Evolutionary conservation across 2,113 vertebrate genomes (phyloP), one percentile per base, ranked within the genome.

Genomic region (Corvus hawaiiensis): DNA sequence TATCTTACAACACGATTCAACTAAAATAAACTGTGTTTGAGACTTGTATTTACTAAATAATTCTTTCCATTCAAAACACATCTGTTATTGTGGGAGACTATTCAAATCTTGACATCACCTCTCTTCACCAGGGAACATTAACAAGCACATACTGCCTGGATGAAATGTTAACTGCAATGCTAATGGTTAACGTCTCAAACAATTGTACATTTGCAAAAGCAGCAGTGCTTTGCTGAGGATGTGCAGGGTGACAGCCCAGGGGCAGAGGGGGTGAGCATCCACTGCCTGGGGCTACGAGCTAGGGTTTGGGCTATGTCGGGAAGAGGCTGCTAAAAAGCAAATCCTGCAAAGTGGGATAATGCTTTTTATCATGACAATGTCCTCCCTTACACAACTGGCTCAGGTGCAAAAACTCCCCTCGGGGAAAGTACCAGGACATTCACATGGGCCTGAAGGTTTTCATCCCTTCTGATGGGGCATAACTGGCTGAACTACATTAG

Each of bases 101-200:
- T 7, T 35, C 35, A 46, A 85, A 76, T 4, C 32, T 11, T 16
- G 64, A 46, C 67, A 41, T 28, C 7, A 27, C 15, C 33, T 78
- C 41, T 32, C 76, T 43, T 30, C 39, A 49, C 15, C 35, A 74
- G 9, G 21, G 35, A 93, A 44, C 9, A 13, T n/a, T 12, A 43
- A 30, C 5, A 19, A 67, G 26, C 22, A 41, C 1, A 2, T 1
- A n/a, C 6, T 18, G 12, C 27, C 28, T 2, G n/a, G 16, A 46
- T 16, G 12, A 54, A 46, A 52, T 16, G 48, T 24, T 54, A 69
- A 54, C 10, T 46, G 23, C 23, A 39, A 9, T 24, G 28, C 9
- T 54, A 69, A 52, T 69, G 33, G 33, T 8, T 44, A 52, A 54
- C 11, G 48, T 62, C 19, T 54, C 39, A 10, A 78, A 54, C 6